Percentiles rank a stretch among this genome's conserved stretches.
Conservation (phyloP, 2,888 invertebrate species). For the Diogma glabrata region DNA sequence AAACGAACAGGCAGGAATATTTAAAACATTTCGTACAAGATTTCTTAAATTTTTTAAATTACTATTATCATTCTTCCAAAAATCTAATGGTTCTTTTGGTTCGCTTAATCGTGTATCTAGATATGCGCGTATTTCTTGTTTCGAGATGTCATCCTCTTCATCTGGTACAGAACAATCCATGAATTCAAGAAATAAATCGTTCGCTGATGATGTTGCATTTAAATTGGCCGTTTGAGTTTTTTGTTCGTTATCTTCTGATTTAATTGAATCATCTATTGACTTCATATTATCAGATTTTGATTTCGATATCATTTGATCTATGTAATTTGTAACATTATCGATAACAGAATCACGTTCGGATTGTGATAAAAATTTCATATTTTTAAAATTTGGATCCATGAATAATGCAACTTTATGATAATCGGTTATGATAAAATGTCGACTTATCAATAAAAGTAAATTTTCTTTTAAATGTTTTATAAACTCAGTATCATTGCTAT, state of each 20-base stretch:
- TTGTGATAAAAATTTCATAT: conserved; percentile 15
- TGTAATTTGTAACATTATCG: conserved; percentile 9
- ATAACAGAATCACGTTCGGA: conserved; percentile 11
- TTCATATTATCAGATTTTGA: background rate
- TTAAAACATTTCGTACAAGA: conserved; percentile 13
- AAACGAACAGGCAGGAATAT: conserved; percentile 14
- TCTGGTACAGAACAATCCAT: conserved; percentile 15
- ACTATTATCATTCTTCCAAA: conserved; percentile 12
- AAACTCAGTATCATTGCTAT: conserved; percentile 10
- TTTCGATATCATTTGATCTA: conserved; percentile 2
- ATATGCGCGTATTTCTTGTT: conserved; percentile 12
- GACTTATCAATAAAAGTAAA: conserved; percentile 10
- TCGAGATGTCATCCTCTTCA: conserved; percentile 12
- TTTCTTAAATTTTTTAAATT: conserved; percentile 12
- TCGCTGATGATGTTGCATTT: conserved; percentile 7
- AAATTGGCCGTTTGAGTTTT: background rate
- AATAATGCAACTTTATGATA: conserved; percentile 17
- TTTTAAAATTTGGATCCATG: conserved; percentile 18
- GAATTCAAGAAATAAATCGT: conserved; percentile 12
- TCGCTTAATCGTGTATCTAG: conserved; percentile 3
- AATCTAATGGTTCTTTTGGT: conserved; percentile 1
- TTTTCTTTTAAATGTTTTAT: conserved; percentile 11
- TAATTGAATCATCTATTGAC: background rate
- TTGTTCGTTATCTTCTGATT: background rate
- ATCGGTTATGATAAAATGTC: conserved; percentile 15